These are phyloP conservation scores for Pygocentrus nattereri DNA, from an alignment of 2,797 vertebrate species.

Conservation along the genomic window DNA sequence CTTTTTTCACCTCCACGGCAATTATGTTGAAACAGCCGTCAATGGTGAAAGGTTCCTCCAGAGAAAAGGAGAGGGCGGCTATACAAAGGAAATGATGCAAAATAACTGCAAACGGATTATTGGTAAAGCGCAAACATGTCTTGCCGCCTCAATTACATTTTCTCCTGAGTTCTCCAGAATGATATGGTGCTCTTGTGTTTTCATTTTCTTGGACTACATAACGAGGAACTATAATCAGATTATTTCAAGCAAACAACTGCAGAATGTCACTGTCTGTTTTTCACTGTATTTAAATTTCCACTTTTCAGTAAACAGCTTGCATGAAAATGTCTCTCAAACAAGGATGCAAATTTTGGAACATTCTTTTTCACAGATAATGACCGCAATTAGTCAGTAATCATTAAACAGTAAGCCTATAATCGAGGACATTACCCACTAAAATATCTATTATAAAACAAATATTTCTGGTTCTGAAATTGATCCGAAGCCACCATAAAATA, in stretches of 20 bases:
- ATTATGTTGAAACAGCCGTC: slow-evolving; percentile 49
- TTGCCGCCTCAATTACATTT: slow-evolving; percentile 30
- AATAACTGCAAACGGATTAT: slow-evolving; percentile 55
- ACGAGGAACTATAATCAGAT: slow-evolving; percentile 32
- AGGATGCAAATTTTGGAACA: no score
- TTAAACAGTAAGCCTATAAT: no score
- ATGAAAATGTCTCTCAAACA: slow-evolving; percentile 3
- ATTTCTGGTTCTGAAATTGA: no score
- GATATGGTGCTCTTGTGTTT: neutral
- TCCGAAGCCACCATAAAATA: no score
- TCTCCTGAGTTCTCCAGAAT: neutral
- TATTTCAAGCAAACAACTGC: slow-evolving; percentile 15
- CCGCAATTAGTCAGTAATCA: no score
- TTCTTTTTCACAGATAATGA: no score
- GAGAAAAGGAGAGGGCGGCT: neutral
- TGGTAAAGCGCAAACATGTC: slow-evolving; percentile 20
- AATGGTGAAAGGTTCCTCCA: slow-evolving; percentile 18
- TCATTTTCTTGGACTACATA: slow-evolving; percentile 1
- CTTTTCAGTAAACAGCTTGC: slow-evolving; percentile 19
- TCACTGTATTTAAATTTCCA: slow-evolving; percentile 20
- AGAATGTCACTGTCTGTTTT: neutral
- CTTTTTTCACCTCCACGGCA: slow-evolving; percentile 52
- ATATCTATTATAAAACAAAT: no score
- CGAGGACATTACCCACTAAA: no score
- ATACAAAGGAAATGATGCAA: slow-evolving; percentile 22